Base-by-base conservation (phyloP, 2,888 invertebrate genomes). In the Stenurella melanura region DNA sequence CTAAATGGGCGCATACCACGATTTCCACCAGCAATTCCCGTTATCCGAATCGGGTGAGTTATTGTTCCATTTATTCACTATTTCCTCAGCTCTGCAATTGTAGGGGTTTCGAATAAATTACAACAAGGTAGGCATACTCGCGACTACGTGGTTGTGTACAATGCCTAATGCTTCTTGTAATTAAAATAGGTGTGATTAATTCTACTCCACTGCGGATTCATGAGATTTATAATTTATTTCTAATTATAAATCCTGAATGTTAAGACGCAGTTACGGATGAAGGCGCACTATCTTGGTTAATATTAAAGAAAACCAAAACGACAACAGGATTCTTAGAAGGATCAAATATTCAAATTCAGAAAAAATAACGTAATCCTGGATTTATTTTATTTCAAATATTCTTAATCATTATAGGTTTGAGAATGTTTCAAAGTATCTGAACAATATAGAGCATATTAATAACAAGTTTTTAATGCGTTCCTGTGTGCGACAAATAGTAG, bases 61-160 rank as follows among this genome's bases (percentile, higher is more conserved):
- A 85, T 84, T 78, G 84, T 82, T 79, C 82, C 84, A 83, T 85
- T 85, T 85, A 85, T 85, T 82, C 82, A 80, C 76, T 82, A 84
- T 83, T 84, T 85, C 83, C 83, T 82, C 84, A 76, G 80, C 78
- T 80, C 80, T 75, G 76, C 70, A 64, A 68, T 54, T 68, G 64
- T 66, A 66, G 54, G 60, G 72, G 60, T 60, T 70, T 34, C 56
- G 70, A 75, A 78, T 78, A 78, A 78, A 78, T 78, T 78, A 66
- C 78, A 63, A 64, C 71, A 71, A 74, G 75, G 78, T 70, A 74
- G 75, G 73, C 38, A 58, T 58, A 66, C 21, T 26, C 50, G 73
- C 69, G 56, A 73, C 73, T 72, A 66, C 70, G 78, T 67, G 80
- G 78, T 81, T 78, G 79, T 82, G 80, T 81, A 81, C 80, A 81